phyloP scores from a whole-genome alignment of 2,888 invertebrate genomes.

The Thelaira solivaga region DNA sequence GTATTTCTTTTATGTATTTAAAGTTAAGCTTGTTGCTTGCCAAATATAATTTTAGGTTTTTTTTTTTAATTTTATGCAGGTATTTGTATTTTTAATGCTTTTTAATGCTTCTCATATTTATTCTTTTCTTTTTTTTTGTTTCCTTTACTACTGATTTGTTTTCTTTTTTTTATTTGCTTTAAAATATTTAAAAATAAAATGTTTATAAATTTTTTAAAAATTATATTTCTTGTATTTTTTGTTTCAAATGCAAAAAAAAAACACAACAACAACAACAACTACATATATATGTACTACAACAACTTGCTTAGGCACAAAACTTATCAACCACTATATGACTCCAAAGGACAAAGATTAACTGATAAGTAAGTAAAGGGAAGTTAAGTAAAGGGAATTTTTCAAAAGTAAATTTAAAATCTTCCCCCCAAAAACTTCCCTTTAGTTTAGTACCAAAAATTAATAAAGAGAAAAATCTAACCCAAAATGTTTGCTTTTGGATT shows the following conservation, averaged over 20 bases:
- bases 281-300: too few relatives aligned
- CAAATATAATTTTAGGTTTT: background rate
- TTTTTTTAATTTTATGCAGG: too few relatives aligned
- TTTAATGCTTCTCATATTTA: slow-evolving; percentile 36
- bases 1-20: too few relatives aligned
- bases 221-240: slow-evolving; percentile 60
- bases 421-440: slow-evolving; percentile 31
- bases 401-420: slow-evolving; percentile 9
- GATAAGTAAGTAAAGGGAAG: slow-evolving; percentile 73
- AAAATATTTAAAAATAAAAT: background rate
- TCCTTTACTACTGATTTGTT: too few relatives aligned
- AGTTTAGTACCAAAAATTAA: slow-evolving; percentile 48
- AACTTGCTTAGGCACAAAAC: slow-evolving; percentile 72
- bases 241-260: slow-evolving; percentile 15
- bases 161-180: slow-evolving; percentile 55
- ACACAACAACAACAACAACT: too few relatives aligned
- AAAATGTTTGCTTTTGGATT: slow-evolving; percentile 51
- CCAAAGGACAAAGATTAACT: slow-evolving; percentile 76
- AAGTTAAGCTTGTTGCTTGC: background rate
- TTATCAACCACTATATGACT: slow-evolving; percentile 77
- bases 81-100: slow-evolving; percentile 15
- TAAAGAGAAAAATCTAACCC: slow-evolving; percentile 22
- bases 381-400: slow-evolving; percentile 25
- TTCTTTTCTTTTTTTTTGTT: slow-evolving; percentile 16
- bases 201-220: slow-evolving; percentile 31